A percentile compares a stretch with the other conserved stretches of the same genome.
Evolutionary conservation across 2,113 vertebrate genomes (phyloP).

Genomic region (Lampris megalopsis): DNA sequence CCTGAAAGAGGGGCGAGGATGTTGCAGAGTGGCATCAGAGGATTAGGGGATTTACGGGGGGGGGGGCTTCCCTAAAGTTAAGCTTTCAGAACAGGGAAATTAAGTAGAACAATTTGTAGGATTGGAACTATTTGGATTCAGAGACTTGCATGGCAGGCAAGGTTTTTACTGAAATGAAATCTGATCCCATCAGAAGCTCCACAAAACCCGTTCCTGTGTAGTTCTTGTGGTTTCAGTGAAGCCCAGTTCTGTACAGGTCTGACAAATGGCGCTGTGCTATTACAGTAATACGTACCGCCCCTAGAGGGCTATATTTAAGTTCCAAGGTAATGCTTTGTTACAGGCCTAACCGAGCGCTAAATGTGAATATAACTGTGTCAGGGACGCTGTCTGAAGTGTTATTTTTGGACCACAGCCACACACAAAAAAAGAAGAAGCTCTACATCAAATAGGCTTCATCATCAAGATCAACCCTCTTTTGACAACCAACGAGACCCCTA

Average conservation of each 20-base stretch:
- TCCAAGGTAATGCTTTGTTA: slow-evolving; percentile 34
- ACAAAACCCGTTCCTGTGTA: too few species aligned
- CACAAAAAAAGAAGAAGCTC: not conserved
- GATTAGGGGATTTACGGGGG: slow-evolving; percentile 77
- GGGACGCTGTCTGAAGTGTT: slow-evolving; percentile 32
- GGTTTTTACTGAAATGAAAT: not conserved
- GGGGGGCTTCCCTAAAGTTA: slow-evolving; percentile 70
- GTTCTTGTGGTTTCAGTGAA: too few species aligned
- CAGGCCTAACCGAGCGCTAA: slow-evolving; percentile 39
- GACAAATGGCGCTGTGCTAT: slow-evolving; percentile 34
- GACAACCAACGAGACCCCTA: not conserved
- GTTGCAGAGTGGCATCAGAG: slow-evolving; percentile 54
- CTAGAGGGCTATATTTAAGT: slow-evolving; percentile 25
- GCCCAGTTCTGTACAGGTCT: not conserved
- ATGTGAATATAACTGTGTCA: slow-evolving; percentile 51
- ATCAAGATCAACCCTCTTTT: not conserved
- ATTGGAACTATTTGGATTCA: slow-evolving; percentile 59
- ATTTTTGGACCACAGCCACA: slow-evolving; percentile 40
- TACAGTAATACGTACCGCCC: slow-evolving; percentile 19
- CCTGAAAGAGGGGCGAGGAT: slow-evolving; percentile 52
- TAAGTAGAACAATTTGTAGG: slow-evolving; percentile 73
- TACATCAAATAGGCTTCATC: slow-evolving; percentile 8
- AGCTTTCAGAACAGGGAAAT: slow-evolving; percentile 72
- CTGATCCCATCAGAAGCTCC: too few species aligned
- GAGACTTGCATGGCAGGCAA: slow-evolving; percentile 27